Evolutionary conservation across 2,113 vertebrate species (phyloP), one percentile per base, ranked within the genome.

Genomic region (Chaenogobius annularis): DNA sequence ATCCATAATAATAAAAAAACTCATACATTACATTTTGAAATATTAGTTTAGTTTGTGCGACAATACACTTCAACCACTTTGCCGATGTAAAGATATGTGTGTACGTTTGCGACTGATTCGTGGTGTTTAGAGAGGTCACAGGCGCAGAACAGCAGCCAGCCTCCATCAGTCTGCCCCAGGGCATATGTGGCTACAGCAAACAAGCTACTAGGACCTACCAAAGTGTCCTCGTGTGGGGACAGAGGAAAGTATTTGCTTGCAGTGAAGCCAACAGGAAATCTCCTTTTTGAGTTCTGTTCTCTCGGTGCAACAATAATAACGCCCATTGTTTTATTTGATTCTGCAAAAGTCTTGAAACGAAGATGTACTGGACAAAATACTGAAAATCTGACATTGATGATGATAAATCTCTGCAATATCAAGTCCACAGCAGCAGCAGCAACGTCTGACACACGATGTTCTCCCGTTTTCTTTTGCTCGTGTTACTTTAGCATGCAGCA

Each of bases 401-500:
- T 61, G 58, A 61, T 17, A 31, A 61, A 61, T 61, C 58, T 7
- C 17, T 31, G 58, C 26, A 61, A 61, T 31, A 61, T 35, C 13
- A 17, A 31, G 19, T 22, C 22, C 22, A 40, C 31, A 75, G 75
- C 59, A 67, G 66, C 8, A 12, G 23, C 58, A 76, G 77, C 63
- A 69, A 66, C 22, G 15, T 70, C 59, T n/a, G 14, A 78, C 83
- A 80, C 79, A 73, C 68, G 75, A 80, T 31, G 19, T 50, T 8
- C 20, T 0, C 20, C 0, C 43, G 10, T 55, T 20, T 31, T 15
- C 43, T 47, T 20, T 43, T 52, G n/a, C 1, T 40, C 11, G 0
- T 5, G 55, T 56, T 46, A 11, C 72, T 69, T 80, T 72, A 66
- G 68, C 67, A 83, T 74, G 80, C 81, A 85, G 58, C 69, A 68